These are phyloP conservation scores for Salpingus planirostris DNA, from an alignment of 2,888 invertebrate genomes.

Conservation along the genomic window DNA sequence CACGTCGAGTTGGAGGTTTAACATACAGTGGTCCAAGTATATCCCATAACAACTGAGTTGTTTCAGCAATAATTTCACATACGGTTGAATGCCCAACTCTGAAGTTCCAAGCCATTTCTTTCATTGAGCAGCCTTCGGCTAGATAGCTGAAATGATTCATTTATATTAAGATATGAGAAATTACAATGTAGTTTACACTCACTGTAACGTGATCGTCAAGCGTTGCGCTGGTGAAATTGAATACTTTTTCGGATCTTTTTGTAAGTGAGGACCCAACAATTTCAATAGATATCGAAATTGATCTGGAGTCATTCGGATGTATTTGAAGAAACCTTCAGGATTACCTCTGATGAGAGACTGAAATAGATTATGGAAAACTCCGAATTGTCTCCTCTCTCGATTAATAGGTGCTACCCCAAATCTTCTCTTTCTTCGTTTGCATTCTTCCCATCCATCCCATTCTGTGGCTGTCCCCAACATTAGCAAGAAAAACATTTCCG, in stretches of 20 bases:
- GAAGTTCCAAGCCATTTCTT: not conserved
- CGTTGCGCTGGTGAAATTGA: not conserved
- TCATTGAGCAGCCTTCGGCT: not conserved
- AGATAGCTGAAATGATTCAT: not conserved
- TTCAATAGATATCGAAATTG: not conserved
- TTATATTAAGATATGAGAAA: too few species aligned
- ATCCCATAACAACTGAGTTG: too few species aligned
- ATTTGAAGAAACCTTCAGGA: not conserved
- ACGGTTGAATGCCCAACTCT: not conserved
- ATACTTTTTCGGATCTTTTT: not conserved
- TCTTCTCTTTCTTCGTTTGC: not conserved
- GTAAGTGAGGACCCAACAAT: not conserved
- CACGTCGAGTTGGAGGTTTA: too few species aligned
- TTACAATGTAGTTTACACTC: too few species aligned
- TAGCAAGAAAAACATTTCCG: too few species aligned
- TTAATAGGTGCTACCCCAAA: not conserved
- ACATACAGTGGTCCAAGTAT: too few species aligned
- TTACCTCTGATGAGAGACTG: not conserved
- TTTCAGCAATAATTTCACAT: not conserved
- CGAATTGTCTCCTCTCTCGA: not conserved
- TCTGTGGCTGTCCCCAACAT: too few species aligned
- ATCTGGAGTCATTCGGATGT: not conserved
- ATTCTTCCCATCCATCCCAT: too few species aligned
- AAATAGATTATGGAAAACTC: not conserved
- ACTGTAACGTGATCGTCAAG: not conserved